Conservation (phyloP, 1,140 invertebrate species). For the Macrobrachium nipponense region DNA sequence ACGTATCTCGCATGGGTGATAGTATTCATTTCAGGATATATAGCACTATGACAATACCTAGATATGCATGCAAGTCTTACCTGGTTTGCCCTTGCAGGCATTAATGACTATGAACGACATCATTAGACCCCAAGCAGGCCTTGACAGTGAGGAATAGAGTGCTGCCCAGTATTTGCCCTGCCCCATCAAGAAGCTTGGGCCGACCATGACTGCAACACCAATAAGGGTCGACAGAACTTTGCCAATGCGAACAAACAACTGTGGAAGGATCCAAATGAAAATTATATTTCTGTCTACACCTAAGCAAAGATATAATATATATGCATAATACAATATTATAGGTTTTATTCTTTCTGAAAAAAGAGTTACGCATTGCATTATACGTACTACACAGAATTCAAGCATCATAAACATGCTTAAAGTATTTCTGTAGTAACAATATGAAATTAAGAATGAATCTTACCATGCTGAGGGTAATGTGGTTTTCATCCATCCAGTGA, state of each 20-base stretch:
- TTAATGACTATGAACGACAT: constrained; percentile 42
- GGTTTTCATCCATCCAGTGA: constrained; percentile 24
- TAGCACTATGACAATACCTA: background rate
- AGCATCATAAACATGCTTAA: background rate
- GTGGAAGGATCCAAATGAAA: background rate
- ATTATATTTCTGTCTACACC: no score
- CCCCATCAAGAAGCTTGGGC: constrained; percentile 11
- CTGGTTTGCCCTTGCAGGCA: constrained; percentile 33
- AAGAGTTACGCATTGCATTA: no score
- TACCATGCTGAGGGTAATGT: constrained; percentile 26
- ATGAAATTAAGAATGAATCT: background rate
- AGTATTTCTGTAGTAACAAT: background rate
- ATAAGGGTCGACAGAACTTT: background rate
- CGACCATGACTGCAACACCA: constrained; percentile 22
- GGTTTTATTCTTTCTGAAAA: no score
- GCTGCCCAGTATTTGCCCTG: constrained; percentile 22
- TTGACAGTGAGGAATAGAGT: constrained; percentile 39
- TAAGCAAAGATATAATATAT: no score
- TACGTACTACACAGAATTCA: no score
- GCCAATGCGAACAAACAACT: constrained; percentile 29
- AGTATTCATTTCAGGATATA: background rate
- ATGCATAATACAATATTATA: no score
- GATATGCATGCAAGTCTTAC: background rate
- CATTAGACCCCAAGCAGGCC: constrained; percentile 34
- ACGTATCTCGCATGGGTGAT: no score